Conservation (phyloP, 2,888 invertebrate genomes). For the Tenthredo distinguenda region DNA sequence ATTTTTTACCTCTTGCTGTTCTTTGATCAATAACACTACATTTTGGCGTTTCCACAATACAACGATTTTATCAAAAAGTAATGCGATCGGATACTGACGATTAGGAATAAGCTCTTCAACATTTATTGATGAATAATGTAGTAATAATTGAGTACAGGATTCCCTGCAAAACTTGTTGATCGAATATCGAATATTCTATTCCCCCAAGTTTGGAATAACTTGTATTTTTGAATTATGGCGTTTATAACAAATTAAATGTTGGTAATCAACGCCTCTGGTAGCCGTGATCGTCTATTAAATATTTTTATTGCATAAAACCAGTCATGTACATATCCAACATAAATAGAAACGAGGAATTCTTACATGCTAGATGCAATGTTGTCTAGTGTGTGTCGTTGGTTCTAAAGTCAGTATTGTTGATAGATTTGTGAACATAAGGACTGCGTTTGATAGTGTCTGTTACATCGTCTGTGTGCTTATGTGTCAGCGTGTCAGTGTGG, state of each 20-base stretch:
- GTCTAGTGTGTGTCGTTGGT: too few relatives aligned
- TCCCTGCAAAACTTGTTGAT: neutral
- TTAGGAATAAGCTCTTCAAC: neutral
- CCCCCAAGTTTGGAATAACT: neutral
- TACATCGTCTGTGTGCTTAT: too few relatives aligned
- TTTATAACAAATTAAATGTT: neutral
- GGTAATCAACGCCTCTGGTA: neutral
- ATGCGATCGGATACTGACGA: neutral
- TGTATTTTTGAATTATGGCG: neutral
- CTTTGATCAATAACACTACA: neutral
- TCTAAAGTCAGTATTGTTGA: too few relatives aligned
- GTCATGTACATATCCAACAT: too few relatives aligned
- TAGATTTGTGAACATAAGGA: too few relatives aligned
- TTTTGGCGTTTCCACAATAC: neutral
- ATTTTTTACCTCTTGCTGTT: neutral
- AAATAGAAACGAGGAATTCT: too few relatives aligned
- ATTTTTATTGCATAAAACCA: too few relatives aligned
- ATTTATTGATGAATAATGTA: neutral
- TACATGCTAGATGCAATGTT: too few relatives aligned
- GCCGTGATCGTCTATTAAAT: neutral
- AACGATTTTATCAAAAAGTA: neutral
- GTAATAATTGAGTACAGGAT: neutral
- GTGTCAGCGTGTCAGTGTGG: too few relatives aligned
- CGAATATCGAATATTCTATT: neutral
- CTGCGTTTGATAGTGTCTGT: too few relatives aligned